These are phyloP conservation scores for Syngnathoides biaculeatus DNA, from an alignment of 2,113 vertebrate genomes.

Conservation along the genomic window DNA sequence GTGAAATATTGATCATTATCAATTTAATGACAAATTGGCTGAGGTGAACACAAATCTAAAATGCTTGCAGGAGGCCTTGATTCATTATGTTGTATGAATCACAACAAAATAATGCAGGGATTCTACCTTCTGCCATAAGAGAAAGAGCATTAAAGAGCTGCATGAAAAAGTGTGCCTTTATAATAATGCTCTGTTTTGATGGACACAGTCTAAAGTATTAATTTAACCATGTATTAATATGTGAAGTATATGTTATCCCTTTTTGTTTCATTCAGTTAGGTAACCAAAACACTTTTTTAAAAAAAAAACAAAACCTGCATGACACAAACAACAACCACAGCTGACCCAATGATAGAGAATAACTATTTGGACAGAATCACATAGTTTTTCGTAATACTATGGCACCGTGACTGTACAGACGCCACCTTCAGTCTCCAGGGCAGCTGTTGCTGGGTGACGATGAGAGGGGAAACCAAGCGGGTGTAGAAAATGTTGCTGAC, in stretches of 20 bases:
- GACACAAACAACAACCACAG: not conserved
- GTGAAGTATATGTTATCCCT: not conserved
- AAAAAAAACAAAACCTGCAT: not conserved
- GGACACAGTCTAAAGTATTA: not conserved
- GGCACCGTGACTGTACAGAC: constrained; percentile 19
- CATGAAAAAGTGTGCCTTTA: too few relatives aligned
- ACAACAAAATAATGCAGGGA: too few relatives aligned
- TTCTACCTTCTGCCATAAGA: too few relatives aligned
- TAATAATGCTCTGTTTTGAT: not conserved
- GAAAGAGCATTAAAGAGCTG: too few relatives aligned
- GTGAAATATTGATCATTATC: too few relatives aligned
- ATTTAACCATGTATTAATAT: not conserved
- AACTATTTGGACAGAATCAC: not conserved
- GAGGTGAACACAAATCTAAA: too few relatives aligned
- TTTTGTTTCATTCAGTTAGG: not conserved
- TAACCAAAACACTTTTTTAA: not conserved
- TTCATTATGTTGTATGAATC: too few relatives aligned
- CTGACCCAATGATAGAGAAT: not conserved
- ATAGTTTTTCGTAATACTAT: not conserved
- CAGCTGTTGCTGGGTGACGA: constrained; percentile 56
- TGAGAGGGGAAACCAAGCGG: constrained; percentile 22
- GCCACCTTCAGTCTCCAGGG: constrained; percentile 40
- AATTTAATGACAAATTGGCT: too few relatives aligned
- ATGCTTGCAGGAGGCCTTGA: too few relatives aligned
- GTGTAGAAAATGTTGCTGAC: constrained; percentile 55